These are phyloP conservation scores for Aphidius gifuensis DNA, from an alignment of 1,140 invertebrate genomes.

Conservation along the genomic window DNA sequence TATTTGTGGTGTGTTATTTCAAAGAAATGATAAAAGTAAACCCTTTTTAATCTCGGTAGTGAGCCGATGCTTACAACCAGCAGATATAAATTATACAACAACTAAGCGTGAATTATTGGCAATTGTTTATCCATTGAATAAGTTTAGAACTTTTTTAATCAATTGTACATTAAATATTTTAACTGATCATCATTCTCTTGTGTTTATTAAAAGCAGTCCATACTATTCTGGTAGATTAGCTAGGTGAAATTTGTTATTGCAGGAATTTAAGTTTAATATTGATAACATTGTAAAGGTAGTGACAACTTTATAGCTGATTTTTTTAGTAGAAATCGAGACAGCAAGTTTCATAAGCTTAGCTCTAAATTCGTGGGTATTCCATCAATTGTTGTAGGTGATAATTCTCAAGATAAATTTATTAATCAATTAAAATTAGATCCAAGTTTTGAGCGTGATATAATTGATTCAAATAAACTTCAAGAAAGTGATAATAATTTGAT, in stretches of 20 bases:
- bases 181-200: constrained; percentile 7
- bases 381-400: constrained; percentile 1
- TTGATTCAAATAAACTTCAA: constrained; percentile 14
- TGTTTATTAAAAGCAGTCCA: neutral
- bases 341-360: constrained; percentile 7
- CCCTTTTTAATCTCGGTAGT: neutral
- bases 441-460: constrained; percentile 9
- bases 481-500: too few species aligned
- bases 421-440: constrained; percentile 7
- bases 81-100: constrained; percentile 4
- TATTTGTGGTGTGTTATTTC: constrained; percentile 6
- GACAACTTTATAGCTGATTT: constrained; percentile 5
- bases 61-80: neutral
- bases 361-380: neutral
- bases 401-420: constrained; percentile 1
- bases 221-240: neutral
- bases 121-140: constrained; percentile 7
- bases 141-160: constrained; percentile 4
- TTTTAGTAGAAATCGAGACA: constrained; percentile 7
- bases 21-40: neutral
- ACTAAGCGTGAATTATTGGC: constrained; percentile 17
- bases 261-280: constrained; percentile 3
- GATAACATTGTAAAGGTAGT: neutral
- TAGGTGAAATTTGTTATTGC: neutral
- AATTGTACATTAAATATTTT: neutral